A percentile compares a stretch with the other conserved stretches of the same genome.
These are phyloP conservation scores for Crypturellus tataupa DNA, from an alignment of 2,797 vertebrate species.

Conservation along the genomic window DNA sequence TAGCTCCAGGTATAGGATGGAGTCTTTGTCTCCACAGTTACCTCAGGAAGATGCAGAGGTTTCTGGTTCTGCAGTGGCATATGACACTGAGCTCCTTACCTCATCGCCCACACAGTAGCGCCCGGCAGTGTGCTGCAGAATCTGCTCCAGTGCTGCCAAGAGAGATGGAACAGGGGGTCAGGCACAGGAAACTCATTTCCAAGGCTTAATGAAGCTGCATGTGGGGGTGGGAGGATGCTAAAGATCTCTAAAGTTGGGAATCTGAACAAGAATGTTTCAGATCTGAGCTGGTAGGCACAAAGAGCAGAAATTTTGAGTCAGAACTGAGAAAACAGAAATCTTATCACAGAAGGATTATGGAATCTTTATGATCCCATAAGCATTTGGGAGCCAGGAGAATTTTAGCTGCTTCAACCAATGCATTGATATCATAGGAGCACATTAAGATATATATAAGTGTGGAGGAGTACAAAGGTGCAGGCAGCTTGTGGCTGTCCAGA, in stretches of 20 bases:
- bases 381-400: not conserved
- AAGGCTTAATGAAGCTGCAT: not conserved
- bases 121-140: conserved; percentile 89
- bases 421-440: not conserved
- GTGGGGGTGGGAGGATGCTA: not conserved
- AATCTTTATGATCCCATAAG: not conserved
- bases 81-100: conserved; percentile 78
- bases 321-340: not conserved
- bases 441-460: rapidly evolving
- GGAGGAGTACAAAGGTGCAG: not conserved
- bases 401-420: conserved; percentile 4
- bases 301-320: not conserved
- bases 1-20: not conserved
- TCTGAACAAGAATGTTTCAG: not conserved
- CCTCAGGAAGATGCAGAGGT: not conserved
- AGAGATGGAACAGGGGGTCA: conserved; percentile 23
- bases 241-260: not conserved
- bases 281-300: not conserved
- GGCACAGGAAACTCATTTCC: not conserved
- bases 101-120: conserved; percentile 92
- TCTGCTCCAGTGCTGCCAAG: conserved; percentile 89
- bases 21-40: not conserved
- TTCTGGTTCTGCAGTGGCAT: not conserved
- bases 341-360: not conserved
- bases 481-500: not conserved